A percentile compares a stretch with the other conserved stretches of the same genome.
phyloP scores from a whole-genome alignment of 2,113 vertebrate genomes.

The Catagonus wagneri region DNA sequence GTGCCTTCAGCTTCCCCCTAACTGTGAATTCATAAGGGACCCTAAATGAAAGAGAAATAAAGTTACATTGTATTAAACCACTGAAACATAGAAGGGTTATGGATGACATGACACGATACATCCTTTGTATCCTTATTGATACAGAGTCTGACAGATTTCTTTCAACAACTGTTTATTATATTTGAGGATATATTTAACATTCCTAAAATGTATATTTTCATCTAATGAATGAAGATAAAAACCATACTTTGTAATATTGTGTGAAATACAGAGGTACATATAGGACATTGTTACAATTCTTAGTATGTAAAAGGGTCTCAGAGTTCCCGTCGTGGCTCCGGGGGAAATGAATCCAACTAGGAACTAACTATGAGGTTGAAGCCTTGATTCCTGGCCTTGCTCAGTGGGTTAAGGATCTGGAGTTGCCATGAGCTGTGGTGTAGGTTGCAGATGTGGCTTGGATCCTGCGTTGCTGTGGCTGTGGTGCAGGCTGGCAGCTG shows the following conservation, averaged over 20 bases:
- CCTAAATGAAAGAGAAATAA: slow-evolving; percentile 2
- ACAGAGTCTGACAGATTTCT: background rate
- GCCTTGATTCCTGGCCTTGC: too few species aligned
- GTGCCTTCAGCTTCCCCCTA: background rate
- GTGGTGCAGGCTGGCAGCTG: too few species aligned
- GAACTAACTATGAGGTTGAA: too few species aligned
- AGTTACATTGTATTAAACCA: background rate
- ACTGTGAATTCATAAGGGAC: background rate
- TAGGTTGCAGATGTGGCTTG: too few species aligned
- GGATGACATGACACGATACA: background rate
- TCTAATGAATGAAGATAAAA: background rate
- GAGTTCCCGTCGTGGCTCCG: too few species aligned
- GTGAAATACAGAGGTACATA: background rate
- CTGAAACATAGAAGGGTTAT: background rate
- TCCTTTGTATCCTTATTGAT: background rate
- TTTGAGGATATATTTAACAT: background rate
- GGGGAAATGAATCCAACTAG: too few species aligned
- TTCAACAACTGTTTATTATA: background rate
- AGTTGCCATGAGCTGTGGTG: too few species aligned
- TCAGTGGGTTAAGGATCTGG: too few species aligned
- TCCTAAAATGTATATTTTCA: background rate
- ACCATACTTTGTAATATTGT: background rate
- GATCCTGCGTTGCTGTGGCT: too few species aligned
- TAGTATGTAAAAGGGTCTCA: background rate
- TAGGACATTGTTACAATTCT: background rate